Conservation (phyloP, 2,797 vertebrate species). For the Ambastaia sidthimunki region DNA sequence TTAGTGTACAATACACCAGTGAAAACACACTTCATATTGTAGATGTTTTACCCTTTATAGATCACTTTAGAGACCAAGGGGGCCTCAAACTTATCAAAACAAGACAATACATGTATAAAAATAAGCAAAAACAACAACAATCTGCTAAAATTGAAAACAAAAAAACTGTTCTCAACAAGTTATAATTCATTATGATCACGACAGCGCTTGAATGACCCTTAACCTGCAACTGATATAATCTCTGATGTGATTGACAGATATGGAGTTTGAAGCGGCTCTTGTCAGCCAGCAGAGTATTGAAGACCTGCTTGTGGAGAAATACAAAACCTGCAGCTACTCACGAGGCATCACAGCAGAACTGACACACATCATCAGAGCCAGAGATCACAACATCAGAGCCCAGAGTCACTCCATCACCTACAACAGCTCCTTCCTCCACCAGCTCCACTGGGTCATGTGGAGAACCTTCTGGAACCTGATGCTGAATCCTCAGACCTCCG, state of each 20-base stretch:
- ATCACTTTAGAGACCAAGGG: too few species aligned
- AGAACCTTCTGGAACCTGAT: conserved; percentile 89
- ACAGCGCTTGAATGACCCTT: neutral
- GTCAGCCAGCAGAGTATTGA: conserved; percentile 71
- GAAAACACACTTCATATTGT: too few species aligned
- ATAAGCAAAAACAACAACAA: too few species aligned
- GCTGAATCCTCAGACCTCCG: conserved; percentile 88
- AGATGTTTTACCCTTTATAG: too few species aligned
- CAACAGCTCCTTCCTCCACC: conserved; percentile 86
- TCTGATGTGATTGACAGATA: conserved; percentile 56
- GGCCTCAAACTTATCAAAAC: too few species aligned
- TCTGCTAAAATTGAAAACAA: too few species aligned
- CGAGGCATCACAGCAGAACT: conserved; percentile 77
- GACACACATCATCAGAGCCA: conserved; percentile 71
- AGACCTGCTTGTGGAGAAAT: conserved; percentile 81
- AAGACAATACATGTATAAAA: too few species aligned
- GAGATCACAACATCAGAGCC: conserved; percentile 59
- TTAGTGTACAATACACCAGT: too few species aligned
- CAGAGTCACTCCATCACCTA: conserved; percentile 78
- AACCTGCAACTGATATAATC: neutral
- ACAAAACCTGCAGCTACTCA: conserved; percentile 76
- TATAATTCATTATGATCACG: neutral
- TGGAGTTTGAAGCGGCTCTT: conserved; percentile 65
- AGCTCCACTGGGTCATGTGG: conserved; percentile 86
- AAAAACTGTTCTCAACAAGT: neutral